Evolutionary conservation across 2,888 invertebrate genomes (phyloP), one percentile per base, ranked within the genome.

Genomic region (Cerastis rubricosa): DNA sequence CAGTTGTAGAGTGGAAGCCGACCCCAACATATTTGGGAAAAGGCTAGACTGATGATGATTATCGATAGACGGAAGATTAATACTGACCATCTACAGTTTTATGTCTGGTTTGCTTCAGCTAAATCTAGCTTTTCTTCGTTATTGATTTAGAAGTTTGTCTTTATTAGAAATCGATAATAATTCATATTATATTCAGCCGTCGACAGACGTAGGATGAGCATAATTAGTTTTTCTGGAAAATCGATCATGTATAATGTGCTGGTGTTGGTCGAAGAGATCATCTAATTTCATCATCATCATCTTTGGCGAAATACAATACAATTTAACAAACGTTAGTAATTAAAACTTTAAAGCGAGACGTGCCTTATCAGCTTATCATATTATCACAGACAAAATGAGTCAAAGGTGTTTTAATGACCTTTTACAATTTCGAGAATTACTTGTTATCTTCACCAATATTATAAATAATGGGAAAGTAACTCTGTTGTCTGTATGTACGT

Each of bases 91-190:
- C 17, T 22, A n/a, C n/a, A 67, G 8, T 47, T 70, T 66, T 63
- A 67, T 49, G 51, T 66, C 45, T 7, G 2, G 25, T 11, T 43
- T 67, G 54, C 22, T 51, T 45, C 5, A 61, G 22, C 25, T 2
- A 43, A 65, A 35, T 72, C 79, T 57, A 22, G 29, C 12, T 65
- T 78, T 49, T 35, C 54, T 64, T 54, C 47, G 43, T 59, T 14
- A 12, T 17, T 6, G 40, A 49, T 66, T 51, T 43, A 43, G 29
- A 35, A 49, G 59, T 74, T 51, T 64, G 49, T 72, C 51, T 78
- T 72, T 69, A 69, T 68, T 49, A 65, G 59, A 72, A 72, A 77
- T 49, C 79, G 35, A 65, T 78, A 68, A 35, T 80, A 59, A 65
- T 77, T 61, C 59, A 71, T 83, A n/a, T n/a, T n/a, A n/a, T n/a